Conservation (phyloP, 2,797 vertebrate species). For the Pitangus sulphuratus region DNA sequence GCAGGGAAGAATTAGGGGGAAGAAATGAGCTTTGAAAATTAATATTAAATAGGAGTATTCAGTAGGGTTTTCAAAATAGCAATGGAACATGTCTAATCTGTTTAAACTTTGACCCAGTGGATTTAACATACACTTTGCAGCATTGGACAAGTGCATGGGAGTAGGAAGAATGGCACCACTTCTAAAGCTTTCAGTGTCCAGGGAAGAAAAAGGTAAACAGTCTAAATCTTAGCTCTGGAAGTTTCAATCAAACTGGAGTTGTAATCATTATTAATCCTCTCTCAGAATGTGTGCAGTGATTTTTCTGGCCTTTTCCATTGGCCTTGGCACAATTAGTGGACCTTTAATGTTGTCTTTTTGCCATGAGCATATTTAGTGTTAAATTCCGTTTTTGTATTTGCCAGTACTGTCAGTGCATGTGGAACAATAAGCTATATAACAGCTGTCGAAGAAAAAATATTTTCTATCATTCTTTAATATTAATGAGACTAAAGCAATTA, state of each 20-base stretch:
- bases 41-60: neutral
- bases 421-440: neutral
- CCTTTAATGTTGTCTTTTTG: neutral
- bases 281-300: neutral
- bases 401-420: neutral
- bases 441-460: constrained; percentile 58
- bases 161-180: neutral
- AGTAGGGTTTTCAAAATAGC: neutral
- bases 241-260: neutral
- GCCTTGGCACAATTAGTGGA: neutral
- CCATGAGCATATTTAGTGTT: neutral
- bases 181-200: neutral
- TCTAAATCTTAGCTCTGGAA: neutral
- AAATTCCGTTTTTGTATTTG: constrained; percentile 14
- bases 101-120: neutral
- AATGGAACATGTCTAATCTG: neutral
- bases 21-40: neutral
- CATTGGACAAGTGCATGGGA: neutral
- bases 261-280: neutral
- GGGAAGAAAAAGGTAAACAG: neutral
- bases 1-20: neutral
- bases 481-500: constrained; percentile 59
- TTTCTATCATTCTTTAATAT: constrained; percentile 56
- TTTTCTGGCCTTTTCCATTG: neutral
- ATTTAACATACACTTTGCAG: neutral